Percentiles rank a stretch among this genome's conserved stretches.
phyloP scores from a whole-genome alignment of 2,797 vertebrate genomes.

The Chelidonichthys spinosus region DNA sequence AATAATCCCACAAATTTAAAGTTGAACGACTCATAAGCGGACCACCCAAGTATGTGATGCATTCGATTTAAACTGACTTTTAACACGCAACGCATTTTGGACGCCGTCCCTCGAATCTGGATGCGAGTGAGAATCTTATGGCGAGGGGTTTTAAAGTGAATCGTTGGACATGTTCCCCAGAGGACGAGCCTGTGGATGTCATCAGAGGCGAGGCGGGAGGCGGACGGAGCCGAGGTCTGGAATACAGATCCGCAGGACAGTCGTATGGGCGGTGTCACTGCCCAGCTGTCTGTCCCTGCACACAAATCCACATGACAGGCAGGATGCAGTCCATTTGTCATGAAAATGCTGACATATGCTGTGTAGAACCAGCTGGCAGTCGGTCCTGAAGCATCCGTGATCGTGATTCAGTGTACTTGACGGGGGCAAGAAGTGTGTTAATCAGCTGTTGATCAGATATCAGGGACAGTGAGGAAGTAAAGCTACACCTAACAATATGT shows the following conservation, averaged over 20 bases:
- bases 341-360: slow-evolving; percentile 39
- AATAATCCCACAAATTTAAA: slow-evolving; percentile 44
- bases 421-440: neutral
- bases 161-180: slow-evolving; percentile 62
- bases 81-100: slow-evolving; percentile 1
- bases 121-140: slow-evolving; percentile 47
- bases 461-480: neutral
- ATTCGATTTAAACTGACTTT: slow-evolving; percentile 26
- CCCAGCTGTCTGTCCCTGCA: slow-evolving; percentile 49
- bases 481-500: too few relatives aligned
- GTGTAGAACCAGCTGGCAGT: slow-evolving; percentile 40
- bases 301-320: slow-evolving; percentile 74
- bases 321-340: slow-evolving; percentile 64
- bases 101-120: slow-evolving; percentile 9
- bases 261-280: slow-evolving; percentile 44
- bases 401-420: neutral
- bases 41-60: slow-evolving; percentile 63
- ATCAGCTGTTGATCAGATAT: neutral
- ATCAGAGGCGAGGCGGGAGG: slow-evolving; percentile 74
- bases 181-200: slow-evolving; percentile 77
- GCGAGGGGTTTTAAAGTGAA: slow-evolving; percentile 58
- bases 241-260: slow-evolving; percentile 75
- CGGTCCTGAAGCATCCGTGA: slow-evolving; percentile 20
- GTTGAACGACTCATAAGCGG: slow-evolving; percentile 44
- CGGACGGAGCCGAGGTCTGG: slow-evolving; percentile 71